Evolutionary conservation across 2,888 invertebrate genomes (phyloP).

Genomic region (Baccha elongata): DNA sequence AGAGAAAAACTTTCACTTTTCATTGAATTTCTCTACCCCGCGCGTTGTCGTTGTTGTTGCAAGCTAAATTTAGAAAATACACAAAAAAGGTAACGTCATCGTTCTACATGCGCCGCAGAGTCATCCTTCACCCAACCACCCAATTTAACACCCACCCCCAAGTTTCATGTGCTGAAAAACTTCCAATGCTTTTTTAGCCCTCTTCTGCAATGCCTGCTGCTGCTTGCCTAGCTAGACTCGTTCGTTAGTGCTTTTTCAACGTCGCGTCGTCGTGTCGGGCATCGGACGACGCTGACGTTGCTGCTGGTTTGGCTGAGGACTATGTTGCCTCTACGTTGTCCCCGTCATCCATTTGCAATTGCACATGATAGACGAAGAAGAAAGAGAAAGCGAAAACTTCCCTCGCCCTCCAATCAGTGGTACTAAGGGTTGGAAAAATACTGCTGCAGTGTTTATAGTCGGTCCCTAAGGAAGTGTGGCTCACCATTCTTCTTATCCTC

Average conservation of each 20-base stretch:
- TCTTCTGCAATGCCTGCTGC: constrained; percentile 25
- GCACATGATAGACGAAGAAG: constrained; percentile 15
- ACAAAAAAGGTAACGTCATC: constrained; percentile 71
- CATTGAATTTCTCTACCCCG: constrained; percentile 5
- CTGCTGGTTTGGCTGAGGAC: background rate
- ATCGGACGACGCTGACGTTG: constrained; percentile 4
- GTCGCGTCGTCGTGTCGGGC: constrained; percentile 18
- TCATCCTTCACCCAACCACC: constrained; percentile 46
- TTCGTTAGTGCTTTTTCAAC: constrained; percentile 22
- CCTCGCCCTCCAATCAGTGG: background rate
- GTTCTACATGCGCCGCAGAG: constrained; percentile 68
- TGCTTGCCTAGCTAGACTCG: no score
- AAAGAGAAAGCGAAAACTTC: constrained; percentile 43
- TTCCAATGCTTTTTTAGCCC: constrained; percentile 35
- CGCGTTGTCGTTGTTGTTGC: constrained; percentile 53
- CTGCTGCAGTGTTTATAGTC: constrained; percentile 60
- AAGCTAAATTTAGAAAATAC: constrained; percentile 69
- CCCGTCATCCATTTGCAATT: constrained; percentile 34
- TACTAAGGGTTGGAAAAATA: constrained; percentile 58
- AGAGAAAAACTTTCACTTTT: constrained; percentile 68
- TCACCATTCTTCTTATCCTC: constrained; percentile 3
- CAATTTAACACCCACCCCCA: background rate
- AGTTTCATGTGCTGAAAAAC: constrained; percentile 24
- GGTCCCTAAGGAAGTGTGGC: constrained; percentile 33
- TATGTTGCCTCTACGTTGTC: no score